Evolutionary conservation across 37 sponge, comb jelly and placozoan genomes (phyloP), one percentile per base, ranked within the genome.

Genomic region (Tethya wilhelma): DNA sequence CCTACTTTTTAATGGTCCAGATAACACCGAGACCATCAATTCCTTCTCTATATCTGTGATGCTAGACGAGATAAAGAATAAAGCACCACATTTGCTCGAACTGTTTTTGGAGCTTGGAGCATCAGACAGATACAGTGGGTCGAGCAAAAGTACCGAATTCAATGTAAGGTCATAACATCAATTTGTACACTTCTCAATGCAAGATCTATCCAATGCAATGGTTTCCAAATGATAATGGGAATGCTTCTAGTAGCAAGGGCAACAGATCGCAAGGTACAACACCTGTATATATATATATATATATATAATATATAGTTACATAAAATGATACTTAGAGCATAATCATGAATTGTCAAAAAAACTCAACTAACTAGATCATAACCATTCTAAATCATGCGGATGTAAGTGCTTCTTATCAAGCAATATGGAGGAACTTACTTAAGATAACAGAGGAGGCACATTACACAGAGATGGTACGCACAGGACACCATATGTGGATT

Each of bases 181-280:
- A 38, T 75, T 17, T 28, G 41, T 39, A 60, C 63, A 5, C 77
- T 75, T 17, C 26, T 75, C 63, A 75, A 75, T 26, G 14, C 42
- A 17, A n/a, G 63, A 60, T 60, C 77, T 23, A 20, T n/a, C 4
- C 59, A 59, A 22, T 41, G 59, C n/a, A 36, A 36, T 39, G 79
- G 79, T 1, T 19, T 79, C 20, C 69, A 66, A 79, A 53, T 79
- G 5, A 53, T 79, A 9, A 45, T 67, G 7, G 31, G 55, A 46
- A 12, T 68, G 1, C 65, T 79, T 67, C 79, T 79, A 3, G 23
- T 79, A 14, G 79, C 79, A 36, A 23, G 79, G 31, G 46, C 69
- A 49, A 58, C 79, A 46, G 53, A n/a, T 37, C 33, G 57, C 2
- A 41, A 60, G 77, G 77, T 75, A 60, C 25, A 26, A n/a, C n/a